Percentiles rank a stretch among this genome's conserved stretches.
Evolutionary conservation across 2,888 invertebrate genomes (phyloP).

Genomic region (Lysandra bellargus): DNA sequence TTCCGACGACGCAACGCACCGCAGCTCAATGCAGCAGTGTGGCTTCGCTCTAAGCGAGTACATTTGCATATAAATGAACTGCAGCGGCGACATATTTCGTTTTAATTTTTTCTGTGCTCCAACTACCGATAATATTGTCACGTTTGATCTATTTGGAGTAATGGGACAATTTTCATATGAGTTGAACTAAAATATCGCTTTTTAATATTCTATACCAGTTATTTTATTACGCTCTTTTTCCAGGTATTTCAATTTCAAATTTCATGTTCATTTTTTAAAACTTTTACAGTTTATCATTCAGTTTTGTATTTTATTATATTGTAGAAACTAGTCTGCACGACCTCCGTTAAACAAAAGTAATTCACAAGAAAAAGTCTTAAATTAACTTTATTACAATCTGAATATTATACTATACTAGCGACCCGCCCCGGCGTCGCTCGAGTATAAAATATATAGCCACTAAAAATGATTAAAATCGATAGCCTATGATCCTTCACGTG

Average conservation of each 20-base stretch:
- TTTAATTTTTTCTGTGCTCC: slow-evolving; percentile 46
- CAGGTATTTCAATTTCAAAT: background rate
- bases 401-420: too few relatives aligned
- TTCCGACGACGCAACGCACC: background rate
- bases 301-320: background rate
- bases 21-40: background rate
- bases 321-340: background rate
- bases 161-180: slow-evolving; percentile 19
- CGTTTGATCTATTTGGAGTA: slow-evolving; percentile 40
- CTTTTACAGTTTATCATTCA: background rate
- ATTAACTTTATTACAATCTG: too few relatives aligned
- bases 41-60: slow-evolving; percentile 40
- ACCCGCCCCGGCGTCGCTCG: too few relatives aligned
- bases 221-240: background rate
- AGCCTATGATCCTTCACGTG: too few relatives aligned
- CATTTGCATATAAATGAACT: slow-evolving; percentile 72
- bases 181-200: background rate
- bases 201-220: background rate
- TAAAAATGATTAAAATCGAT: too few relatives aligned
- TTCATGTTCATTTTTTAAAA: background rate
- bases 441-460: too few relatives aligned
- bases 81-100: slow-evolving; percentile 58
- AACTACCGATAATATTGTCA: slow-evolving; percentile 43
- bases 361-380: too few relatives aligned
- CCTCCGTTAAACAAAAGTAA: background rate